Evolutionary conservation across 2,888 invertebrate species (phyloP), one percentile per base, ranked within the genome.

Genomic region (Hirtodrosophila trivittata): DNA sequence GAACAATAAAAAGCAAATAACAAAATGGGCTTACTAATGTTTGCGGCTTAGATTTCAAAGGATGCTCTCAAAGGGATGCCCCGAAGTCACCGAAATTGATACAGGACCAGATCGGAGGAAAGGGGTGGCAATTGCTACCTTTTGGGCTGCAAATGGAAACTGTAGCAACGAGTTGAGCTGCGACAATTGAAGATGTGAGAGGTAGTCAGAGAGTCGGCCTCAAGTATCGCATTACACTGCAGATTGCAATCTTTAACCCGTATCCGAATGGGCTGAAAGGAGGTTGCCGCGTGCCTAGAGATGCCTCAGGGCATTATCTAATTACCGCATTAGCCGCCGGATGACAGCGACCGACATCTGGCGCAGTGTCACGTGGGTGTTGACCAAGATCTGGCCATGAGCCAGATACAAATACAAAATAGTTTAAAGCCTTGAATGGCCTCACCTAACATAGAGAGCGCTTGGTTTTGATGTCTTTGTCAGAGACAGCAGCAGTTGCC

Each of bases 161-260:
- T 75, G 83, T 77, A 67, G 62, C 77, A 78, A 63, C 18, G 58
- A 71, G 63, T 59, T 69, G 51, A 28, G 38, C 21, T 45, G 63
- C 56, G 42, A 59, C 64, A 67, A 66, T 59, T 67, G 54, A 51
- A 18, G 43, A 55, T 51, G 18, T 60, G 51, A 25, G 51, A 41
- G 67, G 66, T 54, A 50, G 63, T 59, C 57, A 41, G 66, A 65
- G 52, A 52, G 60, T 59, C 59, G 26, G 45, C 46, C 46, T 47
- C 35, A 32, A 56, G 62, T 75, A 71, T 87, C 85, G 38, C 62
- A 66, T 77, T 75, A 66, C 83, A 55, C 47, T 42, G 39, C 62
- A 71, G 87, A 87, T 86, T 81, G 82, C 82, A 74, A 86, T 86
- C 86, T 80, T 76, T 74, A 71, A 66, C 69, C 70, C 76, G 59